phyloP scores from a whole-genome alignment of 2,797 vertebrate genomes.

The Tolypeutes matacus region DNA sequence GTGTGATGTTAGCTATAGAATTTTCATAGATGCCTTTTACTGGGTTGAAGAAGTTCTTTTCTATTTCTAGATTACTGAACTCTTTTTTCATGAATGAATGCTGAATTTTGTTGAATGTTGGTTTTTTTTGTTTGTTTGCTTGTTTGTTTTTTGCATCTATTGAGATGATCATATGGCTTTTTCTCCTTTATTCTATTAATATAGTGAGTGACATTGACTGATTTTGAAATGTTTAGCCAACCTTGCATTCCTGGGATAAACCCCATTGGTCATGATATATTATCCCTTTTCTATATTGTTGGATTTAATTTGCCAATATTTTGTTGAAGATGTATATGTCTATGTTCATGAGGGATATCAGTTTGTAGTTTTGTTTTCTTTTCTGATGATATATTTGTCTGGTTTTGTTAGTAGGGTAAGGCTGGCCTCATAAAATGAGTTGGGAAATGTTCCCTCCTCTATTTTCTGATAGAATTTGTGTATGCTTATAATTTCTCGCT shows the following conservation, averaged over 20 bases:
- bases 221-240: conserved; percentile 9
- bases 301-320: not conserved
- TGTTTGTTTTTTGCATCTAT: not conserved
- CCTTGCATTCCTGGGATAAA: not conserved
- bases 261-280: not conserved
- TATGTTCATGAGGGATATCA: not conserved
- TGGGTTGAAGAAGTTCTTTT: not conserved
- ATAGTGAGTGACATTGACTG: not conserved
- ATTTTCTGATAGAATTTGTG: not conserved
- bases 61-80: not conserved
- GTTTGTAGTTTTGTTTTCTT: not conserved
- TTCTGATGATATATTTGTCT: not conserved
- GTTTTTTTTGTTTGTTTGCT: no score
- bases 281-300: not conserved
- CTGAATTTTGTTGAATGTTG: not conserved
- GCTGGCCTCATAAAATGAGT: not conserved
- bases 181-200: not conserved
- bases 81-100: not conserved
- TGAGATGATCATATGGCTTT: not conserved
- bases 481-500: not conserved
- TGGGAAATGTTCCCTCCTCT: not conserved
- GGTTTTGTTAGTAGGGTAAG: not conserved
- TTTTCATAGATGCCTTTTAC: not conserved
- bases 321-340: not conserved
- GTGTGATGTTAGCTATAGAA: not conserved